Base-by-base conservation (phyloP, 2,113 vertebrate genomes). In the Casuarius casuarius region DNA sequence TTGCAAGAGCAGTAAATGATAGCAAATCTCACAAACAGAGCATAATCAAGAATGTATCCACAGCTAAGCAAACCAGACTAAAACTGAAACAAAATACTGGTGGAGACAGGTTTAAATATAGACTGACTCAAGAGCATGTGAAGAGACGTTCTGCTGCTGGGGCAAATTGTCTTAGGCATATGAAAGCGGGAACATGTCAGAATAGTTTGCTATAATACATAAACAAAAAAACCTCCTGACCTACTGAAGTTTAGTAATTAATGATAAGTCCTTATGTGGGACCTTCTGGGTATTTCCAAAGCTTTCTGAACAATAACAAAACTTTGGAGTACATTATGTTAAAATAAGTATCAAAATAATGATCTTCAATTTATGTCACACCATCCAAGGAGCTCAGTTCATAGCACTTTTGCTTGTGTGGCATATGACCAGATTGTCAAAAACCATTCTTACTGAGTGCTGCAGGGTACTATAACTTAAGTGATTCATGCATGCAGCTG, bases 401-500 rank as follows among this genome's bases (percentile, higher is more conserved):
- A 44, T n/a, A 42, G 1, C 91, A 91, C 89, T 89, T 91, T 70
- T 84, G 54, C 78, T 74, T 87, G 84, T 91, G 67, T 85, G 92
- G 68, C 87, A 87, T 89, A 75, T 83, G 92, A 92, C 71, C 94
- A 94, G 96, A 87, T 40, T 92, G 86, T 94, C 95, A 94, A 83
- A 92, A 66, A 33, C 81, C 92, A 51, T 94, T 94, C 94, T 87
- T 87, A 15, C 81, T 21, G 81, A 81, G 94, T 86, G 78, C 94
- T 97, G 89, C 84, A 87, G 95, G 94, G 93, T 83, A 90, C 92
- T 91, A 58, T 95, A 90, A 93, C 92, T 88, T 88, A 35, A 94
- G 93, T 95, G 96, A 96, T 95, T 97, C 96, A 94, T 94, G 90
- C 83, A 71, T 95, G 96, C 95, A 96, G 95, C 96, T 96, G 94